Percentiles rank a stretch among this genome's conserved stretches.
These are phyloP conservation scores for Agonopterix subpropinquella DNA, from an alignment of 2,888 invertebrate species.

Conservation along the genomic window DNA sequence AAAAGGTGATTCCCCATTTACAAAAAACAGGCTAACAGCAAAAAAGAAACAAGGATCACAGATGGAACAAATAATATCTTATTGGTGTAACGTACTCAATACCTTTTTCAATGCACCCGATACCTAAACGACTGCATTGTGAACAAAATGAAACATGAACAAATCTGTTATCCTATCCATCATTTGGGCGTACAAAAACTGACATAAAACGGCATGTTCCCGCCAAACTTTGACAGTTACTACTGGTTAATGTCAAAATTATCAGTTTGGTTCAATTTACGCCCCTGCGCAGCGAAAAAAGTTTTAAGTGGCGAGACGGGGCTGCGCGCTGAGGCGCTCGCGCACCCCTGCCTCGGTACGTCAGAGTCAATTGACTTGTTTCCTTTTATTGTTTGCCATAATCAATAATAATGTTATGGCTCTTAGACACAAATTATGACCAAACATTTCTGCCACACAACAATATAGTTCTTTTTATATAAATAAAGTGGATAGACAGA, in stretches of 20 bases:
- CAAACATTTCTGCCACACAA: not conserved
- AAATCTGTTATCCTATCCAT: constrained; percentile 37
- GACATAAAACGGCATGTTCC: constrained; percentile 58
- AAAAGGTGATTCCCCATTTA: no score
- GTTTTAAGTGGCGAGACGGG: constrained; percentile 50
- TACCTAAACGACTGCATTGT: not conserved
- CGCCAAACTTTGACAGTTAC: constrained; percentile 55
- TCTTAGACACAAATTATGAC: not conserved
- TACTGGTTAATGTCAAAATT: constrained; percentile 72
- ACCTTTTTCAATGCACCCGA: no score
- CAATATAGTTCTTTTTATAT: not conserved
- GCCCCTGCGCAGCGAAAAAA: constrained; percentile 54
- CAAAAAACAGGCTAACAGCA: no score
- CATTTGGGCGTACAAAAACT: constrained; percentile 42
- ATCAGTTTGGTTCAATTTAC: constrained; percentile 65
- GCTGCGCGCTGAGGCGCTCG: constrained; percentile 21
- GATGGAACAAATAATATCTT: no score
- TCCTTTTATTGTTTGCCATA: constrained; percentile 39
- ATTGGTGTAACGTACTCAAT: no score
- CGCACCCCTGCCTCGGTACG: constrained; percentile 27
- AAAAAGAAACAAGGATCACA: no score
- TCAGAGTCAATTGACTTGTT: constrained; percentile 64
- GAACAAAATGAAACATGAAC: not conserved
- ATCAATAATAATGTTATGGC: not conserved
- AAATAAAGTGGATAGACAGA: no score